Evolutionary conservation across 1,140 invertebrate genomes (phyloP), one percentile per base, ranked within the genome.

Genomic region (Cryptotermes secundus): DNA sequence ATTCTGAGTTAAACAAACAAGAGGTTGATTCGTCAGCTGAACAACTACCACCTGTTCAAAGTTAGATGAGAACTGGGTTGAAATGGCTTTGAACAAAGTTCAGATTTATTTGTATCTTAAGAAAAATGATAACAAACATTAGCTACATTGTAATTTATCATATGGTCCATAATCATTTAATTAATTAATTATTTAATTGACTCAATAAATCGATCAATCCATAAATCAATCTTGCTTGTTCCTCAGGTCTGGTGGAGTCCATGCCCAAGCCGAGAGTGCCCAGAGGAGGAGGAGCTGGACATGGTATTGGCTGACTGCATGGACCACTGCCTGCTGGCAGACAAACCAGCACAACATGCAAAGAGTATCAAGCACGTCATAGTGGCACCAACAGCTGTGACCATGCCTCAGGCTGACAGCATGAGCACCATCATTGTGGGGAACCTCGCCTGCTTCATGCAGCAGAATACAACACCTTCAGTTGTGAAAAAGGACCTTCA

Each of bases 191-290:
- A 42, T 12, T 42, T 9, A 42, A 42, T 42, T 10, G 16, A 42
- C 9, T 42, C 38, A 42, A 42, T n/a, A n/a, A n/a, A n/a, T n/a
- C n/a, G n/a, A n/a, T n/a, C n/a, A n/a, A n/a, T n/a, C n/a, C n/a
- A n/a, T n/a, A n/a, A n/a, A n/a, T 42, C 38, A 42, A 42, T 19
- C 19, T 22, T 49, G 3, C 45, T 49, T 49, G 45, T 49, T 49
- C 45, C 22, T 16, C 35, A 94, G 93, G 92, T 95, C 38, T 95
- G 94, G 94, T 95, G 94, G 94, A 95, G 94, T 87, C 94, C 94
- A 0, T 95, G 94, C 86, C 93, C 94, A 0, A 95, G 93, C 86
- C 90, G 94, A 82, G 94, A 95, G 89, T 95, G 94, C 88, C 94
- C 94, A 6, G 93, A 94, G 86, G 92, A 94, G 85, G 93, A 94